A percentile compares a stretch with the other conserved stretches of the same genome.
Conservation (phyloP, 2,797 vertebrate genomes). For the Acipenser oxyrinchus region DNA sequence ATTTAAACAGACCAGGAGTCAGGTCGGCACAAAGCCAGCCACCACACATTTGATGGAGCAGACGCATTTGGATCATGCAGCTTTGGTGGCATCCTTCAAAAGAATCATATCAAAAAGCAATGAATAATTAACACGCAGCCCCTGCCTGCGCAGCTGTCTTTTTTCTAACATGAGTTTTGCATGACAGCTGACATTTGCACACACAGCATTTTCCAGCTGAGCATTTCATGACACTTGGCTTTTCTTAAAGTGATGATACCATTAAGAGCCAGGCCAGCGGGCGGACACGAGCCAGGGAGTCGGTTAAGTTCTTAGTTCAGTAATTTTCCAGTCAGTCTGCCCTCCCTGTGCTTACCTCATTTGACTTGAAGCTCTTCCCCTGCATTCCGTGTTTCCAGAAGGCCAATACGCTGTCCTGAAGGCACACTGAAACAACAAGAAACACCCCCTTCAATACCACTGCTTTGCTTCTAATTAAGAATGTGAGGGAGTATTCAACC, state of each 20-base stretch:
- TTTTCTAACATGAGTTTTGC: slow-evolving; percentile 67
- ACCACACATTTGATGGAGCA: slow-evolving; percentile 34
- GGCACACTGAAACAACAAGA: slow-evolving; percentile 70
- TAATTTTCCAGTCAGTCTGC: not conserved
- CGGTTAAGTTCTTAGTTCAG: too few relatives aligned
- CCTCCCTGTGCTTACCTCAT: slow-evolving; percentile 67
- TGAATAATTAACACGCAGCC: slow-evolving; percentile 60
- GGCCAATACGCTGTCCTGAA: slow-evolving; percentile 94
- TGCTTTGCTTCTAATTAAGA: not conserved
- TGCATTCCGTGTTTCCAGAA: slow-evolving; percentile 99
- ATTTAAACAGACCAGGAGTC: not conserved
- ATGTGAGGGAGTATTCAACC: too few relatives aligned
- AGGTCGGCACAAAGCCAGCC: slow-evolving; percentile 3
- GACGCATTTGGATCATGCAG: slow-evolving; percentile 31
- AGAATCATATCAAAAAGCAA: slow-evolving; percentile 40
- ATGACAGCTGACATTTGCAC: slow-evolving; percentile 51
- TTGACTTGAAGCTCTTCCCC: slow-evolving; percentile 95
- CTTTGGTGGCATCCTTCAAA: slow-evolving; percentile 31
- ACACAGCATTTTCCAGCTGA: slow-evolving; percentile 14
- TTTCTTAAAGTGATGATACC: too few relatives aligned
- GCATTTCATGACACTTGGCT: slow-evolving; percentile 9
- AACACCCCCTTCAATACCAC: slow-evolving; percentile 13
- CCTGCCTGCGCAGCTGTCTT: slow-evolving; percentile 39
- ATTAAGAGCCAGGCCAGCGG: too few relatives aligned
- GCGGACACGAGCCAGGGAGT: too few relatives aligned